Base-by-base conservation (phyloP, 2,888 invertebrate genomes). In the Nysson spinosus region DNA sequence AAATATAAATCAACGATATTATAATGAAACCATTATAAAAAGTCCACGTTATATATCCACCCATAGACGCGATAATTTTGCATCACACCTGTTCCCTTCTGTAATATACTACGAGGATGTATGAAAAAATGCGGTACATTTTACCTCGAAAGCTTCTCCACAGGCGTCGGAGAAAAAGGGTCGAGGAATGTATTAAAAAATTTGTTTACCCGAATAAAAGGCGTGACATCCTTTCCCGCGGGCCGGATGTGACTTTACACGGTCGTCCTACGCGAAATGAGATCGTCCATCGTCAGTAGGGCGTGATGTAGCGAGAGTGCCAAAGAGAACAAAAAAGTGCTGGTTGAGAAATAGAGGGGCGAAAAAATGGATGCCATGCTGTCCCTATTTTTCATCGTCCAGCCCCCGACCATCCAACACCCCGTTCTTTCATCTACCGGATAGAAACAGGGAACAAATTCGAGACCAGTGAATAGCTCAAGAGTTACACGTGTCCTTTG, bases 331-430 rank as follows among this genome's bases (percentile, higher is more conserved):
- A 57, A 54, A 37, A 39, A 55, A 44, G 49, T n/a, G 30, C 6
- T 12, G 42, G 5, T n/a, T 19, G 66, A 63, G 58, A 52, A 62
- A 70, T 55, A 34, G 44, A 35, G 65, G n/a, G 17, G 35, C 26
- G 49, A 56, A 70, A 69, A 71, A 63, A 67, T 65, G 49, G 44
- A 49, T 60, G 55, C 35, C 56, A 68, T 51, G 55, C 46, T 44
- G 57, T 43, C 20, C 58, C 68, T 64, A 65, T 77, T 77, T 77
- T 65, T 74, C 77, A 70, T 63, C 66, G 51, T 66, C 54, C 65
- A 51, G 42, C 52, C 42, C 30, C 47, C 28, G 42, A n/a, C 14
- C 12, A 4, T 28, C 19, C 44, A n/a, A 6, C 14, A 7, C 2
- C n/a, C 44, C 34, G 32, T 64, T 43, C 20, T 54, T 34, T 49